These are phyloP conservation scores for Recurvirostra avosetta DNA, from an alignment of 2,113 vertebrate genomes.

Conservation along the genomic window DNA sequence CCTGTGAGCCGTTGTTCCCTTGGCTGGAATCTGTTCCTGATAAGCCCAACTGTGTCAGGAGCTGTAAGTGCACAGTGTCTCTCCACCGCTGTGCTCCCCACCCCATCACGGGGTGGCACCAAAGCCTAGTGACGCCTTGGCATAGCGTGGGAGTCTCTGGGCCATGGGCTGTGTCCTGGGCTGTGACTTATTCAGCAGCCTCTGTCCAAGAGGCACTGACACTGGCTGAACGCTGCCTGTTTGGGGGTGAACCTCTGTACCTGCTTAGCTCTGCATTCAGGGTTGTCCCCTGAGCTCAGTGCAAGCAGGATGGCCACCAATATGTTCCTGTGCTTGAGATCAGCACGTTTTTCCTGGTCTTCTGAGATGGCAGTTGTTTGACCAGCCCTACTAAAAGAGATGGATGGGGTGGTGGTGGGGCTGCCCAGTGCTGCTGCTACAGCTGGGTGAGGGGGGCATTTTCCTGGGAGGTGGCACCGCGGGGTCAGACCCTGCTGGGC, in stretches of 20 bases:
- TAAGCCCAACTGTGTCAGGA: background rate
- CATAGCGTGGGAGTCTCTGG: background rate
- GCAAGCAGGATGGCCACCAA: background rate
- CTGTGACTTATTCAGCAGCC: background rate
- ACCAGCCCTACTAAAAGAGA: background rate
- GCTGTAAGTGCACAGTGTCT: background rate
- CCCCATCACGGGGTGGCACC: background rate
- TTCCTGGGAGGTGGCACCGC: background rate
- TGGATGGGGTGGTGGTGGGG: background rate
- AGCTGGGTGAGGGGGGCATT: background rate
- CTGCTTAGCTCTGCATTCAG: background rate
- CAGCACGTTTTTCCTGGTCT: background rate
- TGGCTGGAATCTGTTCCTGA: slow-evolving; percentile 29
- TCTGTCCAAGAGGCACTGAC: background rate
- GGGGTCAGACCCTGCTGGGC: background rate
- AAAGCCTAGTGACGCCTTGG: background rate
- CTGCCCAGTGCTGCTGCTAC: background rate
- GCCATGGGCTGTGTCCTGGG: background rate
- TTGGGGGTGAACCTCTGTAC: background rate
- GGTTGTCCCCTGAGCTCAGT: background rate
- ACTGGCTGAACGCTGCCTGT: background rate
- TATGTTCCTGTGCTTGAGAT: background rate
- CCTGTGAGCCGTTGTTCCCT: background rate
- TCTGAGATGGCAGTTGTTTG: background rate
- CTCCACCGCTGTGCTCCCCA: too few species aligned